These are phyloP conservation scores for Urosaurus nigricauda DNA, from an alignment of 2,797 vertebrate genomes.

Conservation along the genomic window DNA sequence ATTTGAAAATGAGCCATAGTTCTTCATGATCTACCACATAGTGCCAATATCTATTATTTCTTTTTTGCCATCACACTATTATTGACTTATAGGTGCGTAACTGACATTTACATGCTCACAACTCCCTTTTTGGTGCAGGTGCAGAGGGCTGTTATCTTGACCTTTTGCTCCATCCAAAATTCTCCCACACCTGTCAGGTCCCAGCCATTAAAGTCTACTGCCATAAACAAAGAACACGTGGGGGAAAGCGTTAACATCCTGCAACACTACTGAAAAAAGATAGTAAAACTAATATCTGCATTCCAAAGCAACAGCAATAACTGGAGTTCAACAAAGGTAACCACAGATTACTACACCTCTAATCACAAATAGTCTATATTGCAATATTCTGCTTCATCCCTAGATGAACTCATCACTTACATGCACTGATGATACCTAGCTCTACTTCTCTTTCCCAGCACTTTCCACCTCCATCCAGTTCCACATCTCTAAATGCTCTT, in stretches of 20 bases:
- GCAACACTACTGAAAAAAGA: not conserved
- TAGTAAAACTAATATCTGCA: not conserved
- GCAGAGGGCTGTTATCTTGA: no score
- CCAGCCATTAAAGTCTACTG: no score
- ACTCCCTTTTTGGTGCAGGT: no score
- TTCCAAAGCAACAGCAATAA: not conserved
- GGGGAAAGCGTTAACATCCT: not conserved
- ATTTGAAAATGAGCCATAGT: no score
- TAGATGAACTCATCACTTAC: not conserved
- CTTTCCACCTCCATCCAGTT: not conserved
- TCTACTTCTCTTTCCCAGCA: not conserved
- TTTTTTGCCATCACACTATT: not conserved
- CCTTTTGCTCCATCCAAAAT: no score
- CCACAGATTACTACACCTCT: no score
- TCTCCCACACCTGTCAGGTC: no score
- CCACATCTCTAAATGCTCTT: not conserved
- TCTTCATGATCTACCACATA: no score
- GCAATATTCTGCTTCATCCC: not conserved
- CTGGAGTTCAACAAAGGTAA: not conserved
- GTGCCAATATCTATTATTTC: no score
- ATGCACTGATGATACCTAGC: not conserved
- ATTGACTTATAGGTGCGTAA: no score
- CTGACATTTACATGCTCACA: no score
- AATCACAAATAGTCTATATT: not conserved
- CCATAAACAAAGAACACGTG: no score